phyloP scores from a whole-genome alignment of 2,888 invertebrate genomes.

The Pristionchus maxplancki region DNA sequence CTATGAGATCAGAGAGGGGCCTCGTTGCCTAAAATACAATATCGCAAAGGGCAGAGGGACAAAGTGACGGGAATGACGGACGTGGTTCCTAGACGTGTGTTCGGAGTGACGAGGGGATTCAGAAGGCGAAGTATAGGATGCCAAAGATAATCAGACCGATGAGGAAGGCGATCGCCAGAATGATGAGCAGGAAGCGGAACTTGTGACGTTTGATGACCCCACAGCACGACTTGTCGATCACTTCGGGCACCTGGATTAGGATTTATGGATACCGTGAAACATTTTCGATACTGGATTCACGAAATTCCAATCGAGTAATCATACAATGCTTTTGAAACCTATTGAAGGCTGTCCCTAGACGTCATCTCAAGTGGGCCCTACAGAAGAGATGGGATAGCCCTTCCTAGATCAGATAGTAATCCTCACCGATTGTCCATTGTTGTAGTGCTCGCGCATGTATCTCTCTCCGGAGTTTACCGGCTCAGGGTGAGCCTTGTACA shows the following conservation, averaged over 20 bases:
- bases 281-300: too few relatives aligned
- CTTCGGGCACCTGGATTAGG: constrained; percentile 12
- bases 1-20: neutral
- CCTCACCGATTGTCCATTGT: constrained; percentile 19
- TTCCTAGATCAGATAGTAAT: too few relatives aligned
- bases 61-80: neutral
- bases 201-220: constrained; percentile 26
- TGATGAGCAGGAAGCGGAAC: neutral
- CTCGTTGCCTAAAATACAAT: constrained; percentile 15
- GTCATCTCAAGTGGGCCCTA: too few relatives aligned
- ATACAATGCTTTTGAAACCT: too few relatives aligned
- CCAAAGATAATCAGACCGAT: neutral
- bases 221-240: constrained; percentile 37
- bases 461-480: constrained; percentile 32
- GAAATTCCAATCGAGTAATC: too few relatives aligned
- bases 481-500: neutral
- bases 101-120: neutral
- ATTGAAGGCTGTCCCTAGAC: too few relatives aligned
- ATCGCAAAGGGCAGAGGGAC: neutral
- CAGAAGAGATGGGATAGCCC: too few relatives aligned
- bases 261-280: too few relatives aligned
- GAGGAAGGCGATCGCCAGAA: neutral
- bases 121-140: neutral
- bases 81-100: neutral
- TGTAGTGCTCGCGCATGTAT: constrained; percentile 50